phyloP scores from a whole-genome alignment of 2,113 vertebrate species.

The Chrysemys picta region DNA sequence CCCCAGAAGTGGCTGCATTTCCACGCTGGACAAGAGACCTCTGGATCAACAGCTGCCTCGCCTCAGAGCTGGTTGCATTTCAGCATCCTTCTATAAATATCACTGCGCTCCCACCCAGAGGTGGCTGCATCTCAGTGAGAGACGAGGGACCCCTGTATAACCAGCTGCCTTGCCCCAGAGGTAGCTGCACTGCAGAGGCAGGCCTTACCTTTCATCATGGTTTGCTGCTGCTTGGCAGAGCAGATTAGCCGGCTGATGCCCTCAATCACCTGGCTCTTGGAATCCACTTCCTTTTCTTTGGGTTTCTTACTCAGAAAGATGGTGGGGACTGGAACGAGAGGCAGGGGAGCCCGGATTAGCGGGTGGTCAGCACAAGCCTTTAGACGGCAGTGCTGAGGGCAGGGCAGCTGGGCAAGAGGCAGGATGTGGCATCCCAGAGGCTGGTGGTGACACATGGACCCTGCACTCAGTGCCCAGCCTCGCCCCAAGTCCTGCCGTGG shows the following conservation, averaged over 20 bases:
- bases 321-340: conserved; percentile 83
- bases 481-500: background rate
- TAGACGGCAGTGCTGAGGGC: background rate
- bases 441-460: background rate
- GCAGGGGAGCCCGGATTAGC: background rate
- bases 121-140: background rate
- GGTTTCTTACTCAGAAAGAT: conserved; percentile 94
- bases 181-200: background rate
- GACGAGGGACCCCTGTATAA: background rate
- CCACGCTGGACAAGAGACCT: background rate
- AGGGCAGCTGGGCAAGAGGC: background rate
- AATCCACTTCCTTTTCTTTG: conserved; percentile 90
- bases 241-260: conserved; percentile 94
- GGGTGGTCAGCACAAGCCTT: background rate
- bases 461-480: background rate
- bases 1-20: background rate
- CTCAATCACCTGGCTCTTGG: conserved; percentile 93
- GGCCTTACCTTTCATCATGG: conserved; percentile 88
- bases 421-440: background rate
- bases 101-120: background rate
- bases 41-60: background rate
- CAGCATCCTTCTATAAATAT: background rate
- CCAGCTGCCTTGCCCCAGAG: background rate
- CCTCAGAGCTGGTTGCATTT: too few relatives aligned
- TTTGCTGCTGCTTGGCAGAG: conserved; percentile 93